Evolutionary conservation across 64 coral and sea anemone species (phyloP), one percentile per base, ranked within the genome.

Genomic region (Stylophora pistillata): DNA sequence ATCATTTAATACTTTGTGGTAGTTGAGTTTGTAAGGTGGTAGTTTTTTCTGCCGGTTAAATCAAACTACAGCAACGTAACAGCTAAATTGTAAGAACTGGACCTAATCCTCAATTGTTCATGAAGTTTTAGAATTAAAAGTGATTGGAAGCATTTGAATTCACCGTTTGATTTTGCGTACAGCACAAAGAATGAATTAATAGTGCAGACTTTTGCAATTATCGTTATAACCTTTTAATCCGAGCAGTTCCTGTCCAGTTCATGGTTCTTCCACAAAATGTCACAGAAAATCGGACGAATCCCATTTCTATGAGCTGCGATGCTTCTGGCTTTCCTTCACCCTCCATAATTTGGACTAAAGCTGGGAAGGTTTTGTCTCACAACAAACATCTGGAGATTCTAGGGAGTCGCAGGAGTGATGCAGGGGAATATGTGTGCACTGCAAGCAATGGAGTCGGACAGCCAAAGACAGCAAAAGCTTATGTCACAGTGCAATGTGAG

Each of bases 401-500:
- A 12, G 58, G 21, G 21, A 78, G 76, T n/a, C 4, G 4, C 23
- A 78, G n/a, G 16, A 57, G 52, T 78, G 3, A 78, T 15, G 30
- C 52, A 14, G 76, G 76, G n/a, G 37, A 13, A 10, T 78, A 78
- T 58, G 54, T 57, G 17, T 78, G 76, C 15, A 28, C 26, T 28
- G 76, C 76, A 78, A n/a, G 9, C 47, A 78, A 78, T 78, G 25
- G 54, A 23, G 76, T 78, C 5, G 54, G 15, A 55, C 5, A 54
- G n/a, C 26, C 56, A 57, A 53, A 3, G 54, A 56, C 60, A 63
- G 60, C 60, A n/a, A n/a, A n/a, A n/a, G n/a, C n/a, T n/a, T n/a
- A n/a, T n/a, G n/a, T n/a, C n/a, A n/a, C n/a, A n/a, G 76, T 78
- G 54, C 53, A 28, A 11, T 78, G 76, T 78, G 29, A 78, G 76